Base-by-base conservation (phyloP, 2,113 vertebrate genomes). In the Psammodynastes pulverulentus region DNA sequence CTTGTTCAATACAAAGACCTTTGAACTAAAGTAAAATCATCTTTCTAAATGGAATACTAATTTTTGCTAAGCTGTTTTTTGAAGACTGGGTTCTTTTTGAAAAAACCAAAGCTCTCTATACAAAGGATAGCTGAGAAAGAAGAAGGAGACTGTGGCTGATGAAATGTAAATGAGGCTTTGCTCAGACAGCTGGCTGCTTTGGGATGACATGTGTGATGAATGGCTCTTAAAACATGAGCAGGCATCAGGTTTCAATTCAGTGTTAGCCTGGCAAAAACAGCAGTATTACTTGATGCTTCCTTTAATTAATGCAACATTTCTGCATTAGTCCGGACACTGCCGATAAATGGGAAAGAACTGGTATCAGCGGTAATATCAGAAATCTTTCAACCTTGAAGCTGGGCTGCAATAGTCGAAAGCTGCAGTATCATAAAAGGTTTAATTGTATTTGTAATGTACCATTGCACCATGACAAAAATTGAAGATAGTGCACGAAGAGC, bases 201-300 rank as follows among this genome's bases (percentile, higher is more conserved):
- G 97, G 98, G 97, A 97, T 98, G 98, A 99, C 98, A 98, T 97
- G 98, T 98, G 98, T 99, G 99, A 99, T 99, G 98, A 99, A 99
- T 99, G 98, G 98, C 98, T 98, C 98, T 97, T 98, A 98, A 97
- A 98, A 98, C 97, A 98, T 97, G 97, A 98, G 98, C 98, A 98
- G 98, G 98, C 98, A 98, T 98, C 98, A 98, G 97, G 97, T 98
- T 98, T 98, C 98, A 96, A 97, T 98, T 98, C 98, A 97, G 97
- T 98, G 98, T 99, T 98, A 98, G 97, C 95, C 97, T 97, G 97
- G 97, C 97, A 97, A 97, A 96, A 98, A 93, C 97, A 97, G 97
- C 96, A 97, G 96, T 96, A 97, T 97, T 97, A 97, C 97, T 97
- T 95, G 98, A 98, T 98, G 98, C 97, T 98, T 98, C 98, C 98